Evolutionary conservation across 1,140 invertebrate genomes (phyloP), one percentile per base, ranked within the genome.

Genomic region (Anoplophora glabripennis): DNA sequence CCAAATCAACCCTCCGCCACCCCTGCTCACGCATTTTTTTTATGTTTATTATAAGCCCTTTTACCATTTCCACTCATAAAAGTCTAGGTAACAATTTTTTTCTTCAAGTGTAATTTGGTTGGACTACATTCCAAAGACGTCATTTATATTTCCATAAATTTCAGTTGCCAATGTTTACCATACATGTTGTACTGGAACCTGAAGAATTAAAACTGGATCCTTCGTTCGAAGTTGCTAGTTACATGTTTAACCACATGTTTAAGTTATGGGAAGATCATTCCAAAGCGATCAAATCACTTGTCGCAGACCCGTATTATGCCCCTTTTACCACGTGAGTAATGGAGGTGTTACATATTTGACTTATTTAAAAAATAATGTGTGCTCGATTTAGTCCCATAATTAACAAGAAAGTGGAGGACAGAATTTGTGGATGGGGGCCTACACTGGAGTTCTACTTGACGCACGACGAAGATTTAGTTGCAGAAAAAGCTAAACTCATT

Each of bases 341-440:
- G 48, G 37, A 59, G 61, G n/a, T 33, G 11, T 56, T 44, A 57
- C 33, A 11, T 11, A 47, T 18, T 11, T 74, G 78, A 62, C 68
- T 67, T 41, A 17, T 7, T 41, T 28, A 28, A 28, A 28, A 28
- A 28, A 5, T n/a, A n/a, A n/a, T n/a, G n/a, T n/a, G 5, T 5
- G 21, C 5, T 28, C 21, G 5, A 28, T 81, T 72, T 46, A 89
- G 89, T 58, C 89, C 89, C 0, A 82, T 87, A 12, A 86, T 91
- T 44, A 88, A 90, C 79, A 83, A 83, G 14, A 86, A 87, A 72
- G 79, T 83, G 69, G 84, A 89, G 65, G 81, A 87, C 44, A 82
- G 85, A 68, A 80, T 83, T 0, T 85, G 82, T 44, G 85, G 85
- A 1, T 76, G 81, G 28, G 83, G 89, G 0, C 86, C 87, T 0